Percentiles rank a stretch among this genome's conserved stretches.
Evolutionary conservation across 2,797 vertebrate genomes (phyloP).

Genomic region (Chiloscyllium punctatum): DNA sequence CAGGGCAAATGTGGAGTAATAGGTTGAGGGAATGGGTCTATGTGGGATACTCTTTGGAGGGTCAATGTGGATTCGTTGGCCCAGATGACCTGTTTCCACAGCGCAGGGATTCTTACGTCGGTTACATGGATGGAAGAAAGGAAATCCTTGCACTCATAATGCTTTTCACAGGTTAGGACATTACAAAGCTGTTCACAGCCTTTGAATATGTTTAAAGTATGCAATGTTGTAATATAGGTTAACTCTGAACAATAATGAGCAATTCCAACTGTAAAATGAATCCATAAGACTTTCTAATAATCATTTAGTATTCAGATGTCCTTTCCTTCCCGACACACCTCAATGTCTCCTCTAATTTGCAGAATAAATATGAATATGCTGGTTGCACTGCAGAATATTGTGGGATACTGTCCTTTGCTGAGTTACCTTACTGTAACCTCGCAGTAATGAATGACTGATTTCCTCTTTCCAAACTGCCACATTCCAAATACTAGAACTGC

Average conservation of each 20-base stretch:
- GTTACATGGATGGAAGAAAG: background rate
- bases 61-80: too few species aligned
- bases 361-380: background rate
- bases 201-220: background rate
- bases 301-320: background rate
- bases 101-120: background rate
- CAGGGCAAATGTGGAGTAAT: too few species aligned
- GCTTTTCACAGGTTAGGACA: background rate
- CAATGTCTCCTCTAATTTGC: background rate
- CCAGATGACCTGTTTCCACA: too few species aligned
- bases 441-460: background rate
- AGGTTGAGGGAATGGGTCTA: too few species aligned
- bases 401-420: background rate
- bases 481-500: background rate
- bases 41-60: too few species aligned
- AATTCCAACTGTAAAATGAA: background rate
- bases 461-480: background rate
- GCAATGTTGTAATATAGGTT: background rate
- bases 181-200: background rate
- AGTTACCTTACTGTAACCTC: background rate
- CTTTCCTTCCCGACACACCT: background rate
- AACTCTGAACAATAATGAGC: background rate
- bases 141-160: background rate
- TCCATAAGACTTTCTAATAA: background rate
- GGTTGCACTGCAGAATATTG: background rate